Base-by-base conservation (phyloP, 1,140 invertebrate species). In the Zaprionus kolodkinae region DNA sequence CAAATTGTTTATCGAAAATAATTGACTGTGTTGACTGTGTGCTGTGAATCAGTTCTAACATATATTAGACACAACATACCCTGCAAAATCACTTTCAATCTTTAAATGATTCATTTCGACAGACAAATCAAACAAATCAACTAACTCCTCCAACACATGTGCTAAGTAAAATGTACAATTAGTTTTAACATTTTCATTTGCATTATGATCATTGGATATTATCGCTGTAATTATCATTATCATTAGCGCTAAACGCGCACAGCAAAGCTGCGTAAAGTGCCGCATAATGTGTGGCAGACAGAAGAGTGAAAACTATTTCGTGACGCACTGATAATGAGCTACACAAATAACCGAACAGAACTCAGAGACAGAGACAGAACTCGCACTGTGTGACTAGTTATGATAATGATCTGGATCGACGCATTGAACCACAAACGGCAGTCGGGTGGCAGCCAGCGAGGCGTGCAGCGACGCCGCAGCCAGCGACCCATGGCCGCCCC, bases 291-390 rank as follows among this genome's bases (percentile, higher is more conserved):
- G 73, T 76, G 69, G 55, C 48, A 76, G 67, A 72, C 48, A 76
- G 67, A 72, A 66, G 68, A 72, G 68, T 74, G 69, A 77, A 69
- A 68, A 65, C 77, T 54, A 77, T 77, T 79, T 79, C 75, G 69
- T 79, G 56, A 65, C 68, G 69, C 74, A 62, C 65, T 73, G 77
- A 79, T 79, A 79, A 79, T 61, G 73, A 73, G 55, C 48, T 64
- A 79, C 64, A 61, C 43, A 65, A 69, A 66, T n/a, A 66, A 21
- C 35, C 36, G 15, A 52, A 30, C 13, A 38, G n/a, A 33, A 64
- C 2, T n/a, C 17, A 35, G n/a, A 15, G 40, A 10, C n/a, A 15
- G 40, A 15, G n/a, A 45, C 27, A 57, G 64, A 72, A 72, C 64
- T 74, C 35, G 48, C 52, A n/a, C 13, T 64, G 59, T 64, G 40